A percentile compares a stretch with the other conserved stretches of the same genome.
These are phyloP conservation scores for Pterocles burchelli DNA, from an alignment of 2,113 vertebrate species.

Conservation along the genomic window DNA sequence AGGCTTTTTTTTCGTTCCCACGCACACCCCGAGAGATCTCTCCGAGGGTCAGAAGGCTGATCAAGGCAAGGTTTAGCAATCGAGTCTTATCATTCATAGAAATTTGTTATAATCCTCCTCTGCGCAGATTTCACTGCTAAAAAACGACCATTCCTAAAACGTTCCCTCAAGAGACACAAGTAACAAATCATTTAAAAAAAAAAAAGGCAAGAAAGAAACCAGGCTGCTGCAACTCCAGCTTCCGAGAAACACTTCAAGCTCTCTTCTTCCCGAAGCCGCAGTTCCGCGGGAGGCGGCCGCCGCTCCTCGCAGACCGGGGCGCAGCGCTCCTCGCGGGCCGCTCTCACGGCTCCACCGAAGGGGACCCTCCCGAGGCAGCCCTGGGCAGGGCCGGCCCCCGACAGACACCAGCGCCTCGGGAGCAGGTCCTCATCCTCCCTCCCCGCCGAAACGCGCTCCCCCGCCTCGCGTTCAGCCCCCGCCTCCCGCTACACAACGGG, in stretches of 20 bases:
- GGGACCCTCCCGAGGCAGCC: neutral
- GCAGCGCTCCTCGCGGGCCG: neutral
- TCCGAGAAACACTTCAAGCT: constrained; percentile 4
- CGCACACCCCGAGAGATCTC: neutral
- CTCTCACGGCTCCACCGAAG: neutral
- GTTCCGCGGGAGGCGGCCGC: neutral
- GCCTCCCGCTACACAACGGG: constrained; percentile 8
- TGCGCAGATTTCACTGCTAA: constrained; percentile 36
- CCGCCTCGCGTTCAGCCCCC: neutral
- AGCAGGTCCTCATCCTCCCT: constrained; percentile 4
- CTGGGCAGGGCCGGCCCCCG: neutral
- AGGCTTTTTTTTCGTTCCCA: neutral
- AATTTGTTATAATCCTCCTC: constrained; percentile 49
- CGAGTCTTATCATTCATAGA: constrained; percentile 39
- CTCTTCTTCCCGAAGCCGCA: neutral
- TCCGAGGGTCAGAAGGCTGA: constrained; percentile 29
- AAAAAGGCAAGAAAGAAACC: neutral
- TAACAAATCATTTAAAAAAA: neutral
- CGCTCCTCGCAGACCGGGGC: neutral
- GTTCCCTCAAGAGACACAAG: constrained; percentile 7
- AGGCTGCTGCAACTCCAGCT: constrained; percentile 24
- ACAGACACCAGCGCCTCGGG: neutral
- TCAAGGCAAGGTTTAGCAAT: constrained; percentile 18
- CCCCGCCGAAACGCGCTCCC: neutral
- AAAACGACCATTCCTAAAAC: constrained; percentile 49